A percentile compares a stretch with the other conserved stretches of the same genome.
Evolutionary conservation across 64 coral and sea anemone genomes (phyloP).

Genomic region (Dendronephthya gigantea): DNA sequence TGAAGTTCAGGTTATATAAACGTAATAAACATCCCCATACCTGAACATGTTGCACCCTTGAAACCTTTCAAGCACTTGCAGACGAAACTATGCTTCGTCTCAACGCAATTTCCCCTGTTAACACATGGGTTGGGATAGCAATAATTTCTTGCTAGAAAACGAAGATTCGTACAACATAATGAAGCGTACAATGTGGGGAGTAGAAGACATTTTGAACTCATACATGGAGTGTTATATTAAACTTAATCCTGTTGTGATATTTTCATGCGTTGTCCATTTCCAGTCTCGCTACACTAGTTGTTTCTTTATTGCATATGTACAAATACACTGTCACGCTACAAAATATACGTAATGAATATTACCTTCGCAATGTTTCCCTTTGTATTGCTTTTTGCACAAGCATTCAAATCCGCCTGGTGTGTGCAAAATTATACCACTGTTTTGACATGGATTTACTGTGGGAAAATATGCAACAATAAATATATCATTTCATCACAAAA

Average conservation of each 20-base stretch:
- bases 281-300: too few species aligned
- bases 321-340: too few species aligned
- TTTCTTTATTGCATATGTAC: too few species aligned
- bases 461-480: background rate
- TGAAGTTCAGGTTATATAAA: background rate
- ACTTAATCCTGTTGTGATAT: too few species aligned
- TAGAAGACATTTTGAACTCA: too few species aligned
- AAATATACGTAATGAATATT: background rate
- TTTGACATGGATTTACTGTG: conserved; percentile 10
- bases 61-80: conserved; percentile 5
- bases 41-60: background rate
- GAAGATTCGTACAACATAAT: too few species aligned
- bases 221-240: too few species aligned
- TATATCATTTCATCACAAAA: background rate
- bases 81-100: background rate
- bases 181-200: too few species aligned
- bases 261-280: too few species aligned
- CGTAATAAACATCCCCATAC: background rate
- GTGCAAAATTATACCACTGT: conserved; percentile 1
- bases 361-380: conserved; percentile 17
- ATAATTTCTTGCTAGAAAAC: background rate
- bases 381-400: conserved; percentile 11
- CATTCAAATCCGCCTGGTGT: conserved; percentile 4
- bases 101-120: background rate
- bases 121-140: conserved; percentile 2